Base-by-base conservation (phyloP, 92 coral and sea anemone genomes). In the Parazoanthus swiftii region DNA sequence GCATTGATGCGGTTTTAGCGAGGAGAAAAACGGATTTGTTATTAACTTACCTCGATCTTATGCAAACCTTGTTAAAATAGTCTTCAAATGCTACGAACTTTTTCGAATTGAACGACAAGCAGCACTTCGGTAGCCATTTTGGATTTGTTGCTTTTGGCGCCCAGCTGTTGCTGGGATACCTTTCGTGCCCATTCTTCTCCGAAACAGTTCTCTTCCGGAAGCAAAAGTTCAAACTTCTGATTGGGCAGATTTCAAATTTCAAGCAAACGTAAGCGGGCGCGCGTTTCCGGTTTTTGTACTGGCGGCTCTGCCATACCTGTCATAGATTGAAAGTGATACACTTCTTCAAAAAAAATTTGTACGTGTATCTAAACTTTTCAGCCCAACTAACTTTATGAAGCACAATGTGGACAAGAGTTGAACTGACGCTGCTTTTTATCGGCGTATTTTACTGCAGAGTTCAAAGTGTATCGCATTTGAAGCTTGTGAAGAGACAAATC, bases 161-260 rank as follows among this genome's bases (percentile, higher is more conserved):
- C 87, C 78, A 73, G 77, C 80, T 84, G 87, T 84, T 84, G 87
- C 87, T 84, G 87, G 87, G 87, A 84, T n/a, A 84, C 87, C 66
- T 72, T 2, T 84, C 79, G 87, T 43, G 46, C 65, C 87, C 87
- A 84, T 46, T 71, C 78, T 70, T 79, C 78, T 51, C 29, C 21
- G 4, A 21, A 54, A 63, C 68, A 13, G 26, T 14, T 46, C 44
- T 13, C 56, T 25, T 48, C 87, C 70, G 87, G 87, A 84, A 84
- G 56, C 46, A 37, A 84, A 75, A 20, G 9, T 37, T 38, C 39
- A 37, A 37, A 23, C 67, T 70, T 15, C 4, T 74, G 78, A 84
- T 84, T 84, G 87, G 87, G 13, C 72, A 36, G 16, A 33, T 84
- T 82, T 70, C 66, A 84, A 84, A 46, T 71, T 84, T 84, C 67